A percentile compares a stretch with the other conserved stretches of the same genome.
phyloP scores from a whole-genome alignment of 1,140 invertebrate species.

The Drosophila murphyi region DNA sequence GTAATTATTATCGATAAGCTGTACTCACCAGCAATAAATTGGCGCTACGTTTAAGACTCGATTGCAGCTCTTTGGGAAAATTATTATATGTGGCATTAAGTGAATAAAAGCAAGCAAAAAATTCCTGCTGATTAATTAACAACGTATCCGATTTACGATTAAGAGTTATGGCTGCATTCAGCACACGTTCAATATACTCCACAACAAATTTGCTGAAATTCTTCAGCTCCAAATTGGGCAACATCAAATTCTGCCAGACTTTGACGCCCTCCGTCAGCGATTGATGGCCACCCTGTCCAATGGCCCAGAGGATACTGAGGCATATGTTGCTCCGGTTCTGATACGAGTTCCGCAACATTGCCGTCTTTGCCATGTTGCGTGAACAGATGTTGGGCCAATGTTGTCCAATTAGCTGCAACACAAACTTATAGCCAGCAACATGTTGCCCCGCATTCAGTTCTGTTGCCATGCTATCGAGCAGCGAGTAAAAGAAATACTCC shows the following conservation, averaged over 20 bases:
- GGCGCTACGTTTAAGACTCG: conserved; percentile 84
- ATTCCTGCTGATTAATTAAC: conserved; percentile 74
- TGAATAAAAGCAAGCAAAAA: conserved; percentile 85
- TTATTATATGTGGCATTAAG: conserved; percentile 68
- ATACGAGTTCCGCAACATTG: conserved; percentile 89
- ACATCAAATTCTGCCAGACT: conserved; percentile 93
- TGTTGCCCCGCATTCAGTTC: conserved; percentile 78
- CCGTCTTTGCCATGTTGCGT: conserved; percentile 87
- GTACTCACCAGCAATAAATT: conserved; percentile 60
- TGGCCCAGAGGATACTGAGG: conserved; percentile 91
- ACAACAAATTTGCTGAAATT: conserved; percentile 89
- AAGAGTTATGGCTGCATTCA: conserved; percentile 76
- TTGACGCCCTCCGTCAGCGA: conserved; percentile 90
- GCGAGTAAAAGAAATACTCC: conserved; percentile 87
- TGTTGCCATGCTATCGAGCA: conserved; percentile 86
- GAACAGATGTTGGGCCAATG: conserved; percentile 87
- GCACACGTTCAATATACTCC: conserved; percentile 88
- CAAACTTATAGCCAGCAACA: conserved; percentile 89
- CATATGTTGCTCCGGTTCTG: conserved; percentile 92
- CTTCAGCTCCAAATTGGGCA: conserved; percentile 90
- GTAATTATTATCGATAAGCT: neutral
- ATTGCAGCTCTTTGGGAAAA: conserved; percentile 77
- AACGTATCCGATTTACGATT: conserved; percentile 41
- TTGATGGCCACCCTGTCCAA: conserved; percentile 90
- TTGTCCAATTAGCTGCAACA: conserved; percentile 88